A percentile compares a stretch with the other conserved stretches of the same genome.
These are phyloP conservation scores for Capitulum mitella DNA, from an alignment of 2,888 invertebrate genomes.

Conservation along the genomic window DNA sequence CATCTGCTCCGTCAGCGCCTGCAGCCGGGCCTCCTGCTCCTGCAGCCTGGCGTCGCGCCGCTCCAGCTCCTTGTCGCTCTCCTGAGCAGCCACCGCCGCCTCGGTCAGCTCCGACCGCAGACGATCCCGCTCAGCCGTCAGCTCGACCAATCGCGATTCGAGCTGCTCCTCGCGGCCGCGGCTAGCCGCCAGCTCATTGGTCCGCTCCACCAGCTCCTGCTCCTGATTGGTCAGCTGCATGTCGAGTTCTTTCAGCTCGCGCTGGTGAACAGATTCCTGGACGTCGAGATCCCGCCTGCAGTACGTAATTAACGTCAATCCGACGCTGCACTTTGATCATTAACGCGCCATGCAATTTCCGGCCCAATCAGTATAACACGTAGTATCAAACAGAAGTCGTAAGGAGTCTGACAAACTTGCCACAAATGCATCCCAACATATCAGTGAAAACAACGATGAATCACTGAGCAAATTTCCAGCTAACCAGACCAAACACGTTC, in stretches of 20 bases:
- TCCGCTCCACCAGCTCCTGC: background rate
- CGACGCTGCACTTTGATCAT: too few species aligned
- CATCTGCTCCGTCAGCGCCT: background rate
- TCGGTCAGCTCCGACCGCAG: background rate
- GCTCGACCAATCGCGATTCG: background rate
- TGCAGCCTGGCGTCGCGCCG: background rate
- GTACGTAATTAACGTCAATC: too few species aligned
- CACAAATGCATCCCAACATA: too few species aligned
- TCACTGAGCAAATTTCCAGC: too few species aligned
- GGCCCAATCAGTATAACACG: too few species aligned
- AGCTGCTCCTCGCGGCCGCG: background rate
- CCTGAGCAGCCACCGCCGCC: background rate
- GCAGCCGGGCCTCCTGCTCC: background rate
- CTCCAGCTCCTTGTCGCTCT: background rate
- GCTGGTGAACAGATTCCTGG: background rate
- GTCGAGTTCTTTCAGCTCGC: background rate
- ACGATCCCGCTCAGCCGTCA: background rate
- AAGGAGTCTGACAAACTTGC: too few species aligned
- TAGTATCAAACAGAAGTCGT: too few species aligned
- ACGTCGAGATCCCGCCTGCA: background rate
- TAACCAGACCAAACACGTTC: too few species aligned
- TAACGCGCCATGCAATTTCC: too few species aligned
- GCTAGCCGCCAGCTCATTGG: background rate
- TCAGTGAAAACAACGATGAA: too few species aligned
- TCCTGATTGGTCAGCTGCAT: background rate